Percentiles rank a stretch among this genome's conserved stretches.
Conservation (phyloP, 2,888 invertebrate genomes). For the Candidula unifasciata region DNA sequence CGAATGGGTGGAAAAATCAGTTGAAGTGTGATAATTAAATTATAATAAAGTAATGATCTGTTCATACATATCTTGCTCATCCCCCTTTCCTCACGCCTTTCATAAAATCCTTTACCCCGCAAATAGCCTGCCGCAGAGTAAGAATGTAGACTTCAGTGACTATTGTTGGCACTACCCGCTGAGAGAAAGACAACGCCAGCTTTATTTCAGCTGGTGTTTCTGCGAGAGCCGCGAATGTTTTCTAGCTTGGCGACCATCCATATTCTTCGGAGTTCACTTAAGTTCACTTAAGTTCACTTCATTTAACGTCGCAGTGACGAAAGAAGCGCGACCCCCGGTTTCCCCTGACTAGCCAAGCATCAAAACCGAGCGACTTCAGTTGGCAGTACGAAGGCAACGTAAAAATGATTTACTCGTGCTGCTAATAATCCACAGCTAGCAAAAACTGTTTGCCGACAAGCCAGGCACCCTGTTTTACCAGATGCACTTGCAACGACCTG, state of each 20-base stretch:
- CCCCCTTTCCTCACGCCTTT: too few species aligned
- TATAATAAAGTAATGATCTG: too few species aligned
- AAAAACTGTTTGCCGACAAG: neutral
- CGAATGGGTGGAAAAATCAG: too few species aligned
- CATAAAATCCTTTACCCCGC: neutral
- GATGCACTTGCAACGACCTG: neutral
- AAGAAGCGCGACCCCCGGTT: neutral
- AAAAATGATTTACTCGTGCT: neutral
- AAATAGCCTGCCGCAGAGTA: neutral
- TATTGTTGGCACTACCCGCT: neutral
- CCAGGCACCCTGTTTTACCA: too few species aligned
- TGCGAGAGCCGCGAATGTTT: neutral
- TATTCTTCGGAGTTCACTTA: neutral
- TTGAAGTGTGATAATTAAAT: too few species aligned
- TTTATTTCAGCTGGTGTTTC: neutral
- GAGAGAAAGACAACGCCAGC: neutral
- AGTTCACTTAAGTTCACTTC: slow-evolving; percentile 16
- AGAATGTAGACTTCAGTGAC: neutral
- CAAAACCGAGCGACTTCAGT: neutral
- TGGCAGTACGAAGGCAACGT: neutral
- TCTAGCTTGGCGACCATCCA: slow-evolving; percentile 46
- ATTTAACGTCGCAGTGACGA: slow-evolving; percentile 5
- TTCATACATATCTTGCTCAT: too few species aligned
- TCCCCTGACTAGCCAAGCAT: neutral
- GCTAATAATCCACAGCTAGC: neutral